Base-by-base conservation (phyloP, 2,797 vertebrate species). In the Cynodonichthys magdalenae region DNA sequence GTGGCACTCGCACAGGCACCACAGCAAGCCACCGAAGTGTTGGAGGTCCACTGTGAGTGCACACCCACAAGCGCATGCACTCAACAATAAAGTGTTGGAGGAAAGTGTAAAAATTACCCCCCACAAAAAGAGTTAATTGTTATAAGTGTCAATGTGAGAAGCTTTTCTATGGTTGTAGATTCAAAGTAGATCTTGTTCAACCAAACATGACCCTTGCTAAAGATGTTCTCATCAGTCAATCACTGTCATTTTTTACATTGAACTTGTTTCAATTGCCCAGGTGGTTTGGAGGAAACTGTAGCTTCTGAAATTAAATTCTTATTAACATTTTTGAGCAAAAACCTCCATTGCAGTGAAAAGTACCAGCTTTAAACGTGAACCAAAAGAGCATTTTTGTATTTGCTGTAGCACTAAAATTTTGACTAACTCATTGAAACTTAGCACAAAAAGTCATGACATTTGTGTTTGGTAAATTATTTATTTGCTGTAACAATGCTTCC, bases 41-140 rank as follows among this genome's bases (percentile, higher is more conserved):
- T 99, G 93, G 96, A 99, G 93, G 97, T 99, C 85, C 98, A 99
- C 87, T 99, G 98, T 99, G 94, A 99, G 98, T 97, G 58, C 5
- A 7, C 59, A 66, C 41, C 46, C 36, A 20, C 46, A 46, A 59
- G 8, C 58, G 42, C 56, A 66, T 46, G 46, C 31, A 59, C 29
- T 20, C 47, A 58, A 58, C 51, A 45, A 56, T 42, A 29, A n/a
- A 70, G 41, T 46, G 1, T 29, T 53, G 19, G 24, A 34, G 11
- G 1, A 9, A 1, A 41, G 20, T 50, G 17, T 17, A n/a, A 49
- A 36, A 45, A 59, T 28, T 4, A 54, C 3, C 34, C 24, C 24
- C 24, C 24, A 56, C 41, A 34, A 57, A 17, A 46, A 8, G 10
- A 44, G 42, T 15, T 44, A 5, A 14, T 20, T 17, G 34, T 45